Evolutionary conservation across 2,888 invertebrate species (phyloP).

Genomic region (Stenurella melanura): DNA sequence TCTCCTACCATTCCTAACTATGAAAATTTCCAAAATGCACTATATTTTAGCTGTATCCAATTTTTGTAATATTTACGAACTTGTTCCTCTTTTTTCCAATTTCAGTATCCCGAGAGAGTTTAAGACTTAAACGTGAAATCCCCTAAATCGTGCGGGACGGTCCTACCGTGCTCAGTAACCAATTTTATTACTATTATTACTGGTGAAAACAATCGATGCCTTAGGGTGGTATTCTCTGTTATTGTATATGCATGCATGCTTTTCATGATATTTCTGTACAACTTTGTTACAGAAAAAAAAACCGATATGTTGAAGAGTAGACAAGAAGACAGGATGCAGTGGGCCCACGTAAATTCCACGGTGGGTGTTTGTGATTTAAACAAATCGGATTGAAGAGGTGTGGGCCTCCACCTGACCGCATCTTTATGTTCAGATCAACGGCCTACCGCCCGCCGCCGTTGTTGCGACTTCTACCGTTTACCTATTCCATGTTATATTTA

Average conservation of each 20-base stretch:
- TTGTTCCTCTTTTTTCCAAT: no score
- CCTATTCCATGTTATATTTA: no score
- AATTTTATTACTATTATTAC: background rate
- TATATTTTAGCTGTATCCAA: no score
- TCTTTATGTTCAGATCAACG: slow-evolving; percentile 42
- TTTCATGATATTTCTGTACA: slow-evolving; percentile 2
- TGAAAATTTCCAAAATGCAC: no score
- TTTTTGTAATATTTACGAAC: no score
- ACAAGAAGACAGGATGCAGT: slow-evolving; percentile 50
- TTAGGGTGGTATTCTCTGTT: background rate
- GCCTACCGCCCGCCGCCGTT: slow-evolving; percentile 41
- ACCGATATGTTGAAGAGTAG: background rate
- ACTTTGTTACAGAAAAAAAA: background rate
- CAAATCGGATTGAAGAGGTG: slow-evolving; percentile 62
- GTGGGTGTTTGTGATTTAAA: slow-evolving; percentile 64
- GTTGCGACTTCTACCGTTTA: slow-evolving; percentile 34
- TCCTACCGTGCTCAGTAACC: no score
- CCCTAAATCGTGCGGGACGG: no score
- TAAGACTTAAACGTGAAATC: no score
- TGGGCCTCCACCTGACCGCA: slow-evolving; percentile 50
- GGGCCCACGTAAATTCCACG: slow-evolving; percentile 62
- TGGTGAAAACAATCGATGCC: background rate
- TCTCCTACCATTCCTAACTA: no score
- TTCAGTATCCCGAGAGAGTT: no score
- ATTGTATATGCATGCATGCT: background rate